Conservation (phyloP, 1,140 invertebrate species). For the Zaprionus vittiger region DNA sequence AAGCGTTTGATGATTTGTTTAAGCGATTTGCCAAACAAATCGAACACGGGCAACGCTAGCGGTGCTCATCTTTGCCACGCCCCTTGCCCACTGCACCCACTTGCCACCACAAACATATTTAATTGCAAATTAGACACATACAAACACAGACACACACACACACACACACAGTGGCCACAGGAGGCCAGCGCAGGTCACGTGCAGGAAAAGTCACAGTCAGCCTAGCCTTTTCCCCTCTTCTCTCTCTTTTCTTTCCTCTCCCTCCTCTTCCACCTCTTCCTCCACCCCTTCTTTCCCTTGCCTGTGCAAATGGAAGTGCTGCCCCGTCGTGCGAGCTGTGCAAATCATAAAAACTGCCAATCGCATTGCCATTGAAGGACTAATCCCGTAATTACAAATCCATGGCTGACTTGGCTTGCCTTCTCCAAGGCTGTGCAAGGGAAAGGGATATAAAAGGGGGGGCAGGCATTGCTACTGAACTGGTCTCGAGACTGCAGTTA, state of each 20-base stretch:
- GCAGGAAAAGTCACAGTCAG: slow-evolving; percentile 28
- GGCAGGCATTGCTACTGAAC: neutral
- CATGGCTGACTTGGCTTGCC: slow-evolving; percentile 50
- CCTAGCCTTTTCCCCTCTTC: neutral
- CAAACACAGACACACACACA: neutral
- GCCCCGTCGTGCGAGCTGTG: slow-evolving; percentile 14
- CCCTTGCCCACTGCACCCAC: neutral
- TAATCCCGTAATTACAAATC: slow-evolving; percentile 80
- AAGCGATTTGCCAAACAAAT: slow-evolving; percentile 72
- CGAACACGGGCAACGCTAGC: slow-evolving; percentile 34
- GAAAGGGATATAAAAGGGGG: neutral
- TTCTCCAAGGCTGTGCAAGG: slow-evolving; percentile 4
- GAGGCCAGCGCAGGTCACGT: slow-evolving; percentile 52
- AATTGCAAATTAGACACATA: slow-evolving; percentile 68
- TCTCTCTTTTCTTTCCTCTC: neutral
- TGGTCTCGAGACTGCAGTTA: slow-evolving; percentile 8
- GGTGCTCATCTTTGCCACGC: neutral
- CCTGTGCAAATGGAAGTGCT: slow-evolving; percentile 1
- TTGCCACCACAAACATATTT: slow-evolving; percentile 56
- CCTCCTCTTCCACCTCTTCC: neutral
- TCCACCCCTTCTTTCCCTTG: neutral
- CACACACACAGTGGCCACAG: neutral
- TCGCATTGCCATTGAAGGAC: slow-evolving; percentile 59
- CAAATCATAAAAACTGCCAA: slow-evolving; percentile 62
- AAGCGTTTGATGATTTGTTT: slow-evolving; percentile 75